Percentiles rank a stretch among this genome's conserved stretches.
Evolutionary conservation across 2,888 invertebrate species (phyloP).

Genomic region (Xanthorhoe designata): DNA sequence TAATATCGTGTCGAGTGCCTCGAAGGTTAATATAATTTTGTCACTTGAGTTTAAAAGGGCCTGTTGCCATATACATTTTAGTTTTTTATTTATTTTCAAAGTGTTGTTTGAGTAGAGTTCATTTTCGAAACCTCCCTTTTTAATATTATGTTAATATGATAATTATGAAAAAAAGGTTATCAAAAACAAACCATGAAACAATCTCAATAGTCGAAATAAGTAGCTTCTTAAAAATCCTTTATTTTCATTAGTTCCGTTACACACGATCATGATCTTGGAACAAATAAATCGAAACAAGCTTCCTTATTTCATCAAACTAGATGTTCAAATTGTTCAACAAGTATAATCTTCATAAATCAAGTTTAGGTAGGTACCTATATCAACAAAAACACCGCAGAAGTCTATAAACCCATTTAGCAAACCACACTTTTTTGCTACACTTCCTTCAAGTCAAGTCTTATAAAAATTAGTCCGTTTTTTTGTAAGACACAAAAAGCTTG

Average conservation of each 20-base stretch:
- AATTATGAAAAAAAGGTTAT: too few relatives aligned
- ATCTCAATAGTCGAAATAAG: too few relatives aligned
- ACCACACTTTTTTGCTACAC: slow-evolving; percentile 25
- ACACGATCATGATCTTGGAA: too few relatives aligned
- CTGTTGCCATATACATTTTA: background rate
- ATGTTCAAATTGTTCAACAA: slow-evolving; percentile 9
- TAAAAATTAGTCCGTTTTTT: slow-evolving; percentile 28
- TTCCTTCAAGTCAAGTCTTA: slow-evolving; percentile 20
- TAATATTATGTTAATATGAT: too few relatives aligned
- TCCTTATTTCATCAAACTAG: slow-evolving; percentile 5
- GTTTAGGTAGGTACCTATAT: too few relatives aligned
- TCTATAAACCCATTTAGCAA: slow-evolving; percentile 32
- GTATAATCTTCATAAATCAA: slow-evolving; percentile 27
- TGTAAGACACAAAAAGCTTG: slow-evolving; percentile 23
- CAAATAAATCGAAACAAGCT: background rate
- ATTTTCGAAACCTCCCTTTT: too few relatives aligned
- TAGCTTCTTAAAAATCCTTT: too few relatives aligned
- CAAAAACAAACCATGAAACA: too few relatives aligned
- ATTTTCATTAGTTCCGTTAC: too few relatives aligned
- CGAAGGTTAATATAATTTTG: slow-evolving; percentile 31
- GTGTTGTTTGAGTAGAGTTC: background rate
- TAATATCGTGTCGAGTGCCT: slow-evolving; percentile 25
- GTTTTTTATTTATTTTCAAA: background rate
- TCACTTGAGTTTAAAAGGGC: background rate
- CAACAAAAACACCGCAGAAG: slow-evolving; percentile 26